Conservation (phyloP, 2,888 invertebrate genomes). For the Hartigia nigra region DNA sequence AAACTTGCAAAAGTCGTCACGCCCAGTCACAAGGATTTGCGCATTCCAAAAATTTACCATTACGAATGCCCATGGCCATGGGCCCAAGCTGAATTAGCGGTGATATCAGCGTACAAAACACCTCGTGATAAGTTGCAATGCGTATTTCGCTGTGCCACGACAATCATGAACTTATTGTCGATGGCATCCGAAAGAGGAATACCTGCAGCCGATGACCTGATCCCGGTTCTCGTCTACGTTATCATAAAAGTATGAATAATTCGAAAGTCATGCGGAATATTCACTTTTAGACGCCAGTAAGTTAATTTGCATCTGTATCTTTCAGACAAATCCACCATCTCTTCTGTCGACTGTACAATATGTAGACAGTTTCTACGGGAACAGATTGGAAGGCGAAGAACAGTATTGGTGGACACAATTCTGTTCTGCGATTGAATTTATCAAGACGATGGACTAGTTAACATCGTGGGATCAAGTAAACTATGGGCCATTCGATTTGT, state of each 20-base stretch:
- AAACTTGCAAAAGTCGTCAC: constrained; percentile 81
- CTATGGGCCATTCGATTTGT: constrained; percentile 3
- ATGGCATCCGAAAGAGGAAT: constrained; percentile 82
- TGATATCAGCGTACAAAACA: constrained; percentile 91
- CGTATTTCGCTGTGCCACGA: constrained; percentile 87
- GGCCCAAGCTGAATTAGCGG: constrained; percentile 89
- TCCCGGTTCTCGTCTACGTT: constrained; percentile 96
- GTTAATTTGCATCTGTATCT: constrained; percentile 25
- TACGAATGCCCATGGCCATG: constrained; percentile 97
- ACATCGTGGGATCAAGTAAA: not conserved
- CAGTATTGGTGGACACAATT: constrained; percentile 99
- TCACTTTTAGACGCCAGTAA: not conserved
- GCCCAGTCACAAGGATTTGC: constrained; percentile 83
- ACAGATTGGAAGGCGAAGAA: constrained; percentile 87
- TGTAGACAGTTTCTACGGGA: constrained; percentile 91
- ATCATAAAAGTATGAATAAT: constrained; percentile 82
- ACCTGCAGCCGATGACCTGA: constrained; percentile 94
- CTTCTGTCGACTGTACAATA: constrained; percentile 96
- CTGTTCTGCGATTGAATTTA: constrained; percentile 95
- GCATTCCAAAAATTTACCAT: constrained; percentile 84
- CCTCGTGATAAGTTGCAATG: constrained; percentile 88
- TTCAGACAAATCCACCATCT: constrained; percentile 92
- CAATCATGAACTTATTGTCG: constrained; percentile 92
- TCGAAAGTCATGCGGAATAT: not conserved
- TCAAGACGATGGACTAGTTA: constrained; percentile 93